A percentile compares a stretch with the other conserved stretches of the same genome.
Evolutionary conservation across 2,888 invertebrate species (phyloP).

Genomic region (Timema podura): DNA sequence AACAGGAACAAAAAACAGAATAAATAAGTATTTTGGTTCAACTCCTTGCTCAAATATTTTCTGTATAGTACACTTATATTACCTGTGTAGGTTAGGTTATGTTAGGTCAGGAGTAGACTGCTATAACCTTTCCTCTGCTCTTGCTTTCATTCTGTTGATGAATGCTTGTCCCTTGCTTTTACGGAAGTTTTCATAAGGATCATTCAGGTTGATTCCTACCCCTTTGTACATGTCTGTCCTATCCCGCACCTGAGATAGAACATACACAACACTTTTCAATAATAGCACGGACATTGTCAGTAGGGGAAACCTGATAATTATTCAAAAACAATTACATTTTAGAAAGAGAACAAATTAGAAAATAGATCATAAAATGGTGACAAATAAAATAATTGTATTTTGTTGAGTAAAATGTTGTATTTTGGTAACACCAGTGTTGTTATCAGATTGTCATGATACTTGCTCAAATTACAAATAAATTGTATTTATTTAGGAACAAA

Average conservation of each 20-base stretch:
- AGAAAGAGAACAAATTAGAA: not conserved
- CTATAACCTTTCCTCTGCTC: constrained; percentile 65
- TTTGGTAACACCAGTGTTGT: no score
- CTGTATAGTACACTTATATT: not conserved
- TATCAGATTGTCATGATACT: no score
- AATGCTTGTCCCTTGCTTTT: constrained; percentile 94
- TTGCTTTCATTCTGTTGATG: constrained; percentile 88
- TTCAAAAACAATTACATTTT: not conserved
- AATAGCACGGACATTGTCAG: not conserved
- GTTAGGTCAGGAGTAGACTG: constrained; percentile 12
- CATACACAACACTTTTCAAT: constrained; percentile 17
- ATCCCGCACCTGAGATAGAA: constrained; percentile 58
- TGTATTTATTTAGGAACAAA: no score
- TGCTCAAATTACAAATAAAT: no score
- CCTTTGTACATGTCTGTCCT: constrained; percentile 92
- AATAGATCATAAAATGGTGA: no score
- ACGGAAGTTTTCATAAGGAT: constrained; percentile 95
- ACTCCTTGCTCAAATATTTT: no score
- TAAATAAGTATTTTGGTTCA: no score
- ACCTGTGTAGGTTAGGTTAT: constrained; percentile 10
- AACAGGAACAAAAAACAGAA: no score
- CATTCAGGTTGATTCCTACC: constrained; percentile 86
- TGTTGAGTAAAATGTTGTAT: no score
- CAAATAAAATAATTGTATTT: no score
- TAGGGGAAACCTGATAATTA: no score